These are phyloP conservation scores for Doris montereyensis DNA, from an alignment of 2,888 invertebrate genomes.

Conservation along the genomic window DNA sequence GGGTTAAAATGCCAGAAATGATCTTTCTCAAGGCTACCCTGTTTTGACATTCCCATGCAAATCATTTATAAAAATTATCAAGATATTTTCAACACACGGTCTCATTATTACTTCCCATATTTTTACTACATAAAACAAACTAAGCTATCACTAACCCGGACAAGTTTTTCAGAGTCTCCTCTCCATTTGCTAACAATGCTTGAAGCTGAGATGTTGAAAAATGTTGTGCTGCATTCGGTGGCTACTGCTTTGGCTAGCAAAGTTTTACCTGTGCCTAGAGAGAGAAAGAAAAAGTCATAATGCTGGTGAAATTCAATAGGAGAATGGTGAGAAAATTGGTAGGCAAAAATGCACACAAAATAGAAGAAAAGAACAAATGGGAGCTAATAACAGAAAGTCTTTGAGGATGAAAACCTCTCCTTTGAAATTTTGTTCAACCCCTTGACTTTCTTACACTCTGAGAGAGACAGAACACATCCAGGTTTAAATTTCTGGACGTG, in stretches of 20 bases:
- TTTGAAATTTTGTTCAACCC: no score
- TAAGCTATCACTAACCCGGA: conserved; percentile 78
- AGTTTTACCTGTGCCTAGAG: conserved; percentile 85
- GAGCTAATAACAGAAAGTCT: no score
- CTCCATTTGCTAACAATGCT: conserved; percentile 95
- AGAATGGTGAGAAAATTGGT: no score
- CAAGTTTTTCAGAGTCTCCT: conserved; percentile 94
- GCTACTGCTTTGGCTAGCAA: conserved; percentile 91
- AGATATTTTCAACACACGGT: not conserved
- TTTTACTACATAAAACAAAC: not conserved
- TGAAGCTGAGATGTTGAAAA: conserved; percentile 92
- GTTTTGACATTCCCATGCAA: no score
- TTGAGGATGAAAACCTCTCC: no score
- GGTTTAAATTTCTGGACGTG: no score
- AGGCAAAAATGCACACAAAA: conserved; percentile 36
- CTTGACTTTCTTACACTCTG: no score
- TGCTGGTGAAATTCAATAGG: no score
- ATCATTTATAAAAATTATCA: not conserved
- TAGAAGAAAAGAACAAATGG: not conserved
- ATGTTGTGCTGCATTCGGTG: conserved; percentile 83
- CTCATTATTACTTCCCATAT: not conserved
- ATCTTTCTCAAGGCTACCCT: no score
- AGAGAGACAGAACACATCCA: no score
- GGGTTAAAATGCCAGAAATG: no score
- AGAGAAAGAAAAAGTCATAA: no score